Base-by-base conservation (phyloP, 2,888 invertebrate genomes). In the Clitarchus hookeri region DNA sequence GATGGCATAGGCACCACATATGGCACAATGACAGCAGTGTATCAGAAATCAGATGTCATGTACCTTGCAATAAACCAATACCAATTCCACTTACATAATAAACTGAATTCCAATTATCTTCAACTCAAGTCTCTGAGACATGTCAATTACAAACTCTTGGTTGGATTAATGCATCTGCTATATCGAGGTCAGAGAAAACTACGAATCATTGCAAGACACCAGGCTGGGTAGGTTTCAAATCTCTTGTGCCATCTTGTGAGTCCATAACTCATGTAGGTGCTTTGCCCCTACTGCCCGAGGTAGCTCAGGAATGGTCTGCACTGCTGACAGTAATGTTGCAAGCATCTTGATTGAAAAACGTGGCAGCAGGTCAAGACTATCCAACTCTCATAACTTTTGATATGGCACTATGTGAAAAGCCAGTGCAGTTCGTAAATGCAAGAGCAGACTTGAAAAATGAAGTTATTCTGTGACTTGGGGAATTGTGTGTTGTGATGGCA, bases 1-100 rank as follows among this genome's bases (percentile, higher is more conserved):
- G 85, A 85, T 85, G 84, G 85, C 82, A 65, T 79, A 84, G 48
- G 65, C 65, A 84, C 84, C 6, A 53, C 53, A 84, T 77, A 48
- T 84, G 65, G 54, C 78, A 84, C n/a, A 77, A 84, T 84, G 19
- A 65, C 84, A 80, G 44, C 53, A 84, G 84, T 6, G 12, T 48
- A 9, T 48, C 48, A 48, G 6, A 48, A 48, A 48, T 48, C 48
- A 48, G 86, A 79, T 84, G 86, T 44, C 26, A 84, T 79, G 12
- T 16, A 78, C 78, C 13, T 12, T 19, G 78, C 26, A 78, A 12
- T 78, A 78, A 78, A 78, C n/a, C 78, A 26, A 78, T 16, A 78
- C 78, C 78, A 25, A 23, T 11, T 11, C n/a, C n/a, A 78, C 26
- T 16, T 78, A 78, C 11, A 11, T 16, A 23, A 6, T 11, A 78